These are phyloP conservation scores for Eilema sororculum DNA, from an alignment of 2,888 invertebrate species.

Conservation along the genomic window DNA sequence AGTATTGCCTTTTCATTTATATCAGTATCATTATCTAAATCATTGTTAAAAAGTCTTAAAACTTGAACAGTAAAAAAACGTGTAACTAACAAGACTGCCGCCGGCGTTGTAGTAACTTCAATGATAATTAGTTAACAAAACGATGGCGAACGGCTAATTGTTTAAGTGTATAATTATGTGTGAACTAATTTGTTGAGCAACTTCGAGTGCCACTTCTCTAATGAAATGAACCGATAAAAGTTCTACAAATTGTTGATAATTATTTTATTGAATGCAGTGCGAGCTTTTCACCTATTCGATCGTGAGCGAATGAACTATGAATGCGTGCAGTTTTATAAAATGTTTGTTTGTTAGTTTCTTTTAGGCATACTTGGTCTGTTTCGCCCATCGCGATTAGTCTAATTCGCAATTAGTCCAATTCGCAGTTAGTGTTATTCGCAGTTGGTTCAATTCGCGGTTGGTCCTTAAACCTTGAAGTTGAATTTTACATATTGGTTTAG, in stretches of 20 bases:
- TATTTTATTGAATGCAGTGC: not conserved
- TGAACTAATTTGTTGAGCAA: constrained; percentile 45
- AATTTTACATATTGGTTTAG: too few species aligned
- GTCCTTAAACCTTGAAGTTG: too few species aligned
- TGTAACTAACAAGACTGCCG: constrained; percentile 17
- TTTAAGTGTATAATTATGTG: constrained; percentile 47
- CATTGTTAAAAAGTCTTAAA: not conserved
- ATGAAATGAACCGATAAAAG: constrained; percentile 36
- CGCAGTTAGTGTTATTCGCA: too few species aligned
- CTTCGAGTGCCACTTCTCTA: constrained; percentile 30
- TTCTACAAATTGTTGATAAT: constrained; percentile 6
- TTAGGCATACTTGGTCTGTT: too few species aligned
- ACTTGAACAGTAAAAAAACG: not conserved
- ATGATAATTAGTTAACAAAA: constrained; percentile 46
- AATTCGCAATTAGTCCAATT: too few species aligned
- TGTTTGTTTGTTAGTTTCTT: not conserved
- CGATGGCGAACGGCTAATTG: constrained; percentile 34
- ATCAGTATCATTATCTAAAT: not conserved
- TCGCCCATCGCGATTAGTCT: too few species aligned
- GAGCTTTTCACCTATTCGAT: not conserved
- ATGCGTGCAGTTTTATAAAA: not conserved
- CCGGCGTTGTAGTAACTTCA: constrained; percentile 20
- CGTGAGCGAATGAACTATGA: not conserved
- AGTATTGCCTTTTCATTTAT: not conserved
- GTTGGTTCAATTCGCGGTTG: too few species aligned